Evolutionary conservation across 2,888 invertebrate genomes (phyloP).

Genomic region (Ophion slaviceki): DNA sequence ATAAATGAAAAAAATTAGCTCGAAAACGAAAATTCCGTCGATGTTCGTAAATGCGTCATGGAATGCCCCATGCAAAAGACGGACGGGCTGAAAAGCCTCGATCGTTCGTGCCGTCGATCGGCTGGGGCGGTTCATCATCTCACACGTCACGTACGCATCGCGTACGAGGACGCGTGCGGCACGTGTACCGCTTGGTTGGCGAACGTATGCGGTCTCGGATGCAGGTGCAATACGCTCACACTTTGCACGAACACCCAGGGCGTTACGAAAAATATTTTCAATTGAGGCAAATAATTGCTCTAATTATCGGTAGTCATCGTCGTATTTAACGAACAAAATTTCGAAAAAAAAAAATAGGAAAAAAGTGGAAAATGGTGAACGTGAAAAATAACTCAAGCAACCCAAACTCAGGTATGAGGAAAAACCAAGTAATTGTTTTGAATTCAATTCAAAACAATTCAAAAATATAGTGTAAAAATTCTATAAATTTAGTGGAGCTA

Average conservation of each 20-base stretch:
- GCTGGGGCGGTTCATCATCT: background rate
- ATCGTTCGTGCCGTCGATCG: conserved; percentile 9
- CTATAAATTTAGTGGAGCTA: too few species aligned
- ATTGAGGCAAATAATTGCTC: background rate
- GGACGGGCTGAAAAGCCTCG: background rate
- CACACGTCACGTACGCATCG: conserved; percentile 2
- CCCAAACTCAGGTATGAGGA: too few species aligned
- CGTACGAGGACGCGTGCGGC: background rate
- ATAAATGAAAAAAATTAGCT: background rate
- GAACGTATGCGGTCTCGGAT: background rate
- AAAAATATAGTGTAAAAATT: too few species aligned
- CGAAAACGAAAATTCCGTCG: background rate
- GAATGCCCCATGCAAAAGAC: background rate
- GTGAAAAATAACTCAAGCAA: background rate
- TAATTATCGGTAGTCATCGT: background rate
- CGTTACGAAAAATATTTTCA: background rate
- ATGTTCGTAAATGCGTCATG: too few species aligned
- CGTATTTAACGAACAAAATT: background rate
- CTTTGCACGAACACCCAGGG: background rate
- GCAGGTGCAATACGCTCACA: conserved; percentile 4
- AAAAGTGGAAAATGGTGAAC: background rate
- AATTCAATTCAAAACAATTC: too few species aligned
- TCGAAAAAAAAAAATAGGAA: background rate
- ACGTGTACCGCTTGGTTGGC: background rate
- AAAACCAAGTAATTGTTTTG: too few species aligned